Evolutionary conservation across 2,797 vertebrate species (phyloP).

Genomic region (Microctenopoma stevenorrisi): DNA sequence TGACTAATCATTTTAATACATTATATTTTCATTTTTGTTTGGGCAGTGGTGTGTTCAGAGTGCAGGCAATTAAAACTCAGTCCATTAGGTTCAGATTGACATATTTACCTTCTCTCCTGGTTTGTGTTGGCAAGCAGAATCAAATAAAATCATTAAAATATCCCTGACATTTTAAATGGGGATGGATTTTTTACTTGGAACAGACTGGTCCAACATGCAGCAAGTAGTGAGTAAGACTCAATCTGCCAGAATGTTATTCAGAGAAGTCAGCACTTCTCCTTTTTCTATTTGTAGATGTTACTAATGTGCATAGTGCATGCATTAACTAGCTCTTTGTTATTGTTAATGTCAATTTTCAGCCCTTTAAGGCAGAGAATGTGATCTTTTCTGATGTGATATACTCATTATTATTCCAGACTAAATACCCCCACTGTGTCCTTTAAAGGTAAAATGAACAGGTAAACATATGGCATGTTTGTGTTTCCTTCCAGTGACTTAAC

Average conservation of each 20-base stretch:
- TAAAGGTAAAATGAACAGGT: constrained; percentile 20
- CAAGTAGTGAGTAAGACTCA: constrained; percentile 59
- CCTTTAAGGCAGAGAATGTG: constrained; percentile 2
- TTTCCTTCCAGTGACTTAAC: constrained; percentile 35
- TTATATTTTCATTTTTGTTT: neutral
- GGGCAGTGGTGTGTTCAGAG: neutral
- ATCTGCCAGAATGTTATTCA: constrained; percentile 47
- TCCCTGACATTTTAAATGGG: constrained; percentile 64
- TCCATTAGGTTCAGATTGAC: constrained; percentile 18
- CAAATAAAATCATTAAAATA: constrained; percentile 52
- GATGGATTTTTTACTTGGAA: constrained; percentile 53
- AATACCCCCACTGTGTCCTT: constrained; percentile 11
- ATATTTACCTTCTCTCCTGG: constrained; percentile 44
- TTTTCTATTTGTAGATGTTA: constrained; percentile 28
- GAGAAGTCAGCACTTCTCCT: constrained; percentile 36
- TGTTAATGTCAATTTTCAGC: constrained; percentile 2
- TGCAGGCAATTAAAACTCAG: constrained; percentile 34
- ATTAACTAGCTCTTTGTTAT: neutral
- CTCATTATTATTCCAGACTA: neutral
- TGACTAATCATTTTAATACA: neutral
- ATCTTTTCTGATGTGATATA: neutral
- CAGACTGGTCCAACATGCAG: constrained; percentile 50
- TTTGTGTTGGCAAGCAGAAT: constrained; percentile 29
- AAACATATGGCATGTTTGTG: constrained; percentile 18
- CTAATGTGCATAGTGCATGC: constrained; percentile 12